phyloP scores from a whole-genome alignment of 2,113 vertebrate genomes.

The Chauna torquata region DNA sequence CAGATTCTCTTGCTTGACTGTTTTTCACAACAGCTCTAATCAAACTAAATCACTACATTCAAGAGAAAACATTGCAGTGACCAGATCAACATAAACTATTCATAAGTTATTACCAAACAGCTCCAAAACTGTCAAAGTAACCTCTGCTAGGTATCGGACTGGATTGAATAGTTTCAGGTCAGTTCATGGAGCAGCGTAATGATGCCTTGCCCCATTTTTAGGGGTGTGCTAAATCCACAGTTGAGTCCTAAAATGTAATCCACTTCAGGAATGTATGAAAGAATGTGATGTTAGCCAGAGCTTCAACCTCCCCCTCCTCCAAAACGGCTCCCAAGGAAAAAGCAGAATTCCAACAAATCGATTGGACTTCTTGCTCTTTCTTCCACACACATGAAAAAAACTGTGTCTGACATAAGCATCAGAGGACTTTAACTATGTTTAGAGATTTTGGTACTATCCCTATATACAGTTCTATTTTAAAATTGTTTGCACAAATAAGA shows the following conservation, averaged over 20 bases:
- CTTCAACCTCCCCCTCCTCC: conserved; percentile 16
- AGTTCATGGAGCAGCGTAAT: neutral
- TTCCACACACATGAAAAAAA: neutral
- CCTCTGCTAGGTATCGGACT: neutral
- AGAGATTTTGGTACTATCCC: neutral
- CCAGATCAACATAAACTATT: neutral
- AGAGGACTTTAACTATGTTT: neutral
- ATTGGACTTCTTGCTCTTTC: neutral
- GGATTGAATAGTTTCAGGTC: neutral
- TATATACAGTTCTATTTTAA: neutral
- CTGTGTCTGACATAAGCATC: neutral
- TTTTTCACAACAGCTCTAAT: neutral
- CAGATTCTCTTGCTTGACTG: neutral
- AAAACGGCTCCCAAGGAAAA: neutral
- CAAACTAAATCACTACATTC: neutral
- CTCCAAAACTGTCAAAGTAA: neutral
- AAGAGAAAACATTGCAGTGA: neutral
- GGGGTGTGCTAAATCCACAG: neutral
- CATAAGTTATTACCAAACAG: neutral
- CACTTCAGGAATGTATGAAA: neutral
- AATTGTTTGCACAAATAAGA: neutral
- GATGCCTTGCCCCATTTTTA: neutral
- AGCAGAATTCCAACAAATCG: neutral
- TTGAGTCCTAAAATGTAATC: conserved; percentile 24
- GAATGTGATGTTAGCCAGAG: conserved; percentile 59